phyloP scores from a whole-genome alignment of 2,888 invertebrate genomes.

The Trissonchulus sp. region DNA sequence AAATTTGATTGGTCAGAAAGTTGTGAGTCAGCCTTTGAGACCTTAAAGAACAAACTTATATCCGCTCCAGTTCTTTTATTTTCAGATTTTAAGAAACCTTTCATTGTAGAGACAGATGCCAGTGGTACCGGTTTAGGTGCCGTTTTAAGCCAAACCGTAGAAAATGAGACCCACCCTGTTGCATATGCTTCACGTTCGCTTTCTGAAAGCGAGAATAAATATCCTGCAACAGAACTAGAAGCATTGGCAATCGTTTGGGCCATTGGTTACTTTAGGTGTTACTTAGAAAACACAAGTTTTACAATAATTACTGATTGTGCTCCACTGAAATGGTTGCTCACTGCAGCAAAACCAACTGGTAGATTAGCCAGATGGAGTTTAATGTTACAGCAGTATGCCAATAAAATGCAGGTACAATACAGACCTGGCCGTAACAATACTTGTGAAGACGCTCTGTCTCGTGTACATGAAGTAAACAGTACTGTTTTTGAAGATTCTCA shows the following conservation, averaged over 20 bases:
- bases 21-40: neutral
- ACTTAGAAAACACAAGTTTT: neutral
- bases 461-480: too few relatives aligned
- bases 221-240: slow-evolving; percentile 13
- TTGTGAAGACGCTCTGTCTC: too few relatives aligned
- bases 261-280: slow-evolving; percentile 14
- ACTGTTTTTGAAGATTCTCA: too few relatives aligned
- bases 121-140: slow-evolving; percentile 10
- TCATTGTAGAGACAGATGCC: slow-evolving; percentile 20
- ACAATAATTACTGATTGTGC: slow-evolving; percentile 19
- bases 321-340: slow-evolving; percentile 2
- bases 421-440: too few relatives aligned
- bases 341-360: neutral
- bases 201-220: slow-evolving; percentile 9
- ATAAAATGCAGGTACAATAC: neutral
- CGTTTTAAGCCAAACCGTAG: slow-evolving; percentile 15
- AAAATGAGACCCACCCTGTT: neutral
- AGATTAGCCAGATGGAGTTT: neutral
- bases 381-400: slow-evolving; percentile 1
- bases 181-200: slow-evolving; percentile 18
- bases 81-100: slow-evolving; percentile 26
- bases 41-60: slow-evolving; percentile 3
- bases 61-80: neutral
- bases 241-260: slow-evolving; percentile 11
- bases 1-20: neutral